phyloP scores from a whole-genome alignment of 2,113 vertebrate genomes.

The Pelusios castaneus region DNA sequence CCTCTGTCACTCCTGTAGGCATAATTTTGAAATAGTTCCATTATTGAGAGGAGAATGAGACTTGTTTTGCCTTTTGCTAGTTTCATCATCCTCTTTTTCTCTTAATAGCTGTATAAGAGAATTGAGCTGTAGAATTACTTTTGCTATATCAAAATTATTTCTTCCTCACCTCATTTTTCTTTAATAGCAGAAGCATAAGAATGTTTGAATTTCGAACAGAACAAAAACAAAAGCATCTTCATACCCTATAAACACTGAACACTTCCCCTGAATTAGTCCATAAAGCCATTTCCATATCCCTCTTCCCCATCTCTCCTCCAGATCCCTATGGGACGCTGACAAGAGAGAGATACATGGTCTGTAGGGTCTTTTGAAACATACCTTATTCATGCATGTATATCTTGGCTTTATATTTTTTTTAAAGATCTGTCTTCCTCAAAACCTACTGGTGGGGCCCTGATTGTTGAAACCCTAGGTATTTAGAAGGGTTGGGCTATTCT shows the following conservation, averaged over 20 bases:
- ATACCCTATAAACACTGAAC: fast-evolving
- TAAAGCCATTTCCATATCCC: neutral
- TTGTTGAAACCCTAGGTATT: neutral
- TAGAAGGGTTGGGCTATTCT: neutral
- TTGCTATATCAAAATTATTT: neutral
- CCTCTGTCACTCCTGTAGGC: neutral
- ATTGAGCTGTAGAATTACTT: neutral
- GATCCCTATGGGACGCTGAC: neutral
- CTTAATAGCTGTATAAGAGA: neutral
- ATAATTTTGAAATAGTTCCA: neutral
- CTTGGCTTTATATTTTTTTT: neutral
- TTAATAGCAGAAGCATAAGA: neutral
- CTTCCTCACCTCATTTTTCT: neutral
- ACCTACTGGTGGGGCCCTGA: neutral
- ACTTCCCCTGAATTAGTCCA: neutral
- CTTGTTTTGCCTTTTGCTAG: neutral
- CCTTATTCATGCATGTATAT: neutral
- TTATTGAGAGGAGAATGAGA: neutral
- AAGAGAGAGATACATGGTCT: neutral
- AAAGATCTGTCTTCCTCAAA: neutral
- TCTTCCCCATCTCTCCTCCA: neutral
- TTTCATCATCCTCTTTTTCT: neutral
- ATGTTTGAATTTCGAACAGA: neutral
- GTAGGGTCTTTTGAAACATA: neutral
- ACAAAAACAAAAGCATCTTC: neutral